Evolutionary conservation across 1,140 invertebrate genomes (phyloP), one percentile per base, ranked within the genome.

Genomic region (Ceratina calcarata): DNA sequence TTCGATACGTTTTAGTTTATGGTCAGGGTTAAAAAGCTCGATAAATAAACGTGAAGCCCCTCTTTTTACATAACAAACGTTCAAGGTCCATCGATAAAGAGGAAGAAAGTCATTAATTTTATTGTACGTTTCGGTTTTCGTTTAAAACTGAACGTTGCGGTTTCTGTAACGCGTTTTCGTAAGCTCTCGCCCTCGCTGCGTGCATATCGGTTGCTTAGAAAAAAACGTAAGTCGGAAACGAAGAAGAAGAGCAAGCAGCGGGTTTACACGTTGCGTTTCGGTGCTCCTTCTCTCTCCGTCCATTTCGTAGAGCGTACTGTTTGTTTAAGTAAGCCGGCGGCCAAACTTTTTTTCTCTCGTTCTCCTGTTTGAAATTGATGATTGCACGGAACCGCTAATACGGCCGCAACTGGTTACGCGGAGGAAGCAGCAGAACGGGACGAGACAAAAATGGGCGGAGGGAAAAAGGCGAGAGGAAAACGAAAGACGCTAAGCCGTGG

Each of bases 271-370:
- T 79, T 81, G 81, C 71, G 80, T 83, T 75, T 10, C 37, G 37
- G 10, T 45, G 0, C 82, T 83, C 86, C 71, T 72, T 86, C 69
- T 80, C 86, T 85, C 82, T 80, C 24, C 84, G 84, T 88, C 86
- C 86, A 83, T 85, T 84, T 84, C 83, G 83, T 87, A 83, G 86
- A 85, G 79, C 67, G 66, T 55, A 75, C 82, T 90, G 88, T 89
- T 90, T 89, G 89, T 89, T 89, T 89, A 85, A 90, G 87, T 89
- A 89, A 90, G 88, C 88, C 80, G 72, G 74, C 79, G 85, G 86
- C 80, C 88, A 72, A 79, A 82, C 80, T 82, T 81, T 86, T 57
- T 84, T 77, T 76, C 71, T 78, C 66, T 60, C 67, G 73, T 82
- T 82, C 64, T 61, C 66, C 61, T 64, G 84, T 78, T 82, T 81